Evolutionary conservation across 1,140 invertebrate genomes (phyloP), one percentile per base, ranked within the genome.

Genomic region (Ceratina calcarata): DNA sequence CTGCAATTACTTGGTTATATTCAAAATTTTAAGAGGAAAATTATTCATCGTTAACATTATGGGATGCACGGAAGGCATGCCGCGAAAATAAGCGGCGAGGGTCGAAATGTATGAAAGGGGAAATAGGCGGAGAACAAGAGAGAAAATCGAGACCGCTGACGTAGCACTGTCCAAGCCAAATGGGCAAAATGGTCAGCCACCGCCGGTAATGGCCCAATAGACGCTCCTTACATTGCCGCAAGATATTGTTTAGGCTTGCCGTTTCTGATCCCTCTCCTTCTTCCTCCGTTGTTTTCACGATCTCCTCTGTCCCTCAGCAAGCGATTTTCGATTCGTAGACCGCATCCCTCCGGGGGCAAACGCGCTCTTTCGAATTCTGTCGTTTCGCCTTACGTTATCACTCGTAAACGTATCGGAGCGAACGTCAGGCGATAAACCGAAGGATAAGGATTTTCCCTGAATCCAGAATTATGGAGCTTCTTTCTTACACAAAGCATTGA

Each of bases 241-340:
- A 92, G 91, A 92, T 93, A 93, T 93, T 92, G 91, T 93, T 93
- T 93, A 93, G 91, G 89, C 91, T 83, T 86, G 87, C 81, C 84
- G 75, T 90, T 87, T 88, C 85, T 86, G 71, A 20, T 57, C 84
- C 77, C 61, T 27, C 15, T 45, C 62, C 78, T 68, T 70, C 73
- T 69, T 64, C 45, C 65, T 45, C 57, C 12, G 73, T 66, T 45
- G 37, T 45, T 6, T 45, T 68, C 72, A 37, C 27, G 22, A 16
- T 32, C 51, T 12, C 32, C 60, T 27, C 51, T 45, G 24, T 49
- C 65, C 64, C 65, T 74, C 64, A 68, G 70, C 20, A 32, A 68
- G 22, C 85, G 81, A 86, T 83, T 86, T 83, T 83, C 84, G 85
- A 80, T 86, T 80, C 72, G 57, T 45, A 45, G 45, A 68, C 62